phyloP scores from a whole-genome alignment of 2,888 invertebrate species.

The Drosophila setosimentum region DNA sequence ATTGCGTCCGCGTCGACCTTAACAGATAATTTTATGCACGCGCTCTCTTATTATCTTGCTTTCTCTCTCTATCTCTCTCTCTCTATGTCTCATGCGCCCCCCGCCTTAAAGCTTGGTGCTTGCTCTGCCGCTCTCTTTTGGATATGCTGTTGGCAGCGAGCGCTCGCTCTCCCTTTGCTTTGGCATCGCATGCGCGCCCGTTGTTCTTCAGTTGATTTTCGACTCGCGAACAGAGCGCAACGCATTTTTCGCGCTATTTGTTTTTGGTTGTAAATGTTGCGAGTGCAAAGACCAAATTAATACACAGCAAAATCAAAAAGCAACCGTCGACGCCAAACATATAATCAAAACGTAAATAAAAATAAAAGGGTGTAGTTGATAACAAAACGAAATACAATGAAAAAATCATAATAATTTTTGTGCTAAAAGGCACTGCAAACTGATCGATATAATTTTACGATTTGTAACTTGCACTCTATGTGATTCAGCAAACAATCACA shows the following conservation, averaged over 20 bases:
- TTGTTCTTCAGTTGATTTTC: constrained; percentile 61
- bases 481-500: constrained; percentile 31
- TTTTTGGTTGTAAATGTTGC: constrained; percentile 30
- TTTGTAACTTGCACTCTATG: constrained; percentile 5
- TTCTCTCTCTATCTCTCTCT: constrained; percentile 16
- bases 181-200: constrained; percentile 76
- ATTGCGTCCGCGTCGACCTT: constrained; percentile 50
- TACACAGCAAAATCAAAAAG: constrained; percentile 18
- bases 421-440: constrained; percentile 23
- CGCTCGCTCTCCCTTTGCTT: constrained; percentile 13
- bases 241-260: constrained; percentile 30
- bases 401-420: background rate
- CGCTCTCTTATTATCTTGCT: no score
- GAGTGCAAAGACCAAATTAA: constrained; percentile 25
- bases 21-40: constrained; percentile 57
- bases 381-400: constrained; percentile 35
- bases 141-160: background rate
- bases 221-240: constrained; percentile 56
- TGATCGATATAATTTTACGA: constrained; percentile 31
- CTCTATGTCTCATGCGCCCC: background rate
- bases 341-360: constrained; percentile 73
- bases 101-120: constrained; percentile 24
- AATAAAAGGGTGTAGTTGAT: constrained; percentile 52
- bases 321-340: constrained; percentile 23
- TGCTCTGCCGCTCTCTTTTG: constrained; percentile 13